phyloP scores from a whole-genome alignment of 1,140 invertebrate species.

The Gonioctena quinquepunctata region DNA sequence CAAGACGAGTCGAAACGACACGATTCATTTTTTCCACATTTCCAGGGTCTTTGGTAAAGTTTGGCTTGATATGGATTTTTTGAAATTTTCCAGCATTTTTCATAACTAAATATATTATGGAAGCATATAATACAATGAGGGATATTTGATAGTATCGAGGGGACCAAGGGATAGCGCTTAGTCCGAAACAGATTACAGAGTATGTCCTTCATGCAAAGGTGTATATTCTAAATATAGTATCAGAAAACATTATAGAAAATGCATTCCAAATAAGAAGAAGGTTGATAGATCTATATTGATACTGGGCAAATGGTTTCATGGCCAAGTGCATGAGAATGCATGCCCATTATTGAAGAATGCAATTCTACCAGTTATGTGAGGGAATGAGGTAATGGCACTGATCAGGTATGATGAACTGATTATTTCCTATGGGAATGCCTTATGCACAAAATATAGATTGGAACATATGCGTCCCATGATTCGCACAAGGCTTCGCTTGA shows the following conservation, averaged over 20 bases:
- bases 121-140: too few relatives aligned
- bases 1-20: too few relatives aligned
- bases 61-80: too few relatives aligned
- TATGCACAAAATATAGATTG: neutral
- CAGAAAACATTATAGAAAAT: neutral
- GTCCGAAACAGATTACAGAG: neutral
- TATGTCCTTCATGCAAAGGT: constrained; percentile 2
- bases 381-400: neutral
- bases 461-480: neutral
- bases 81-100: too few relatives aligned
- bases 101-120: too few relatives aligned
- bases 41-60: too few relatives aligned
- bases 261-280: neutral
- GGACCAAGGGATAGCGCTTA: neutral
- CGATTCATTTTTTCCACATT: too few relatives aligned
- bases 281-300: neutral
- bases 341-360: neutral
- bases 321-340: neutral
- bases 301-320: neutral
- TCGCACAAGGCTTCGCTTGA: neutral
- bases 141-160: neutral
- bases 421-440: neutral
- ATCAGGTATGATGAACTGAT: constrained; percentile 5
- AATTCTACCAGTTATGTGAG: neutral
- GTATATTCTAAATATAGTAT: neutral